Conservation (phyloP, 2,888 invertebrate genomes). For the Amitus sp. region DNA sequence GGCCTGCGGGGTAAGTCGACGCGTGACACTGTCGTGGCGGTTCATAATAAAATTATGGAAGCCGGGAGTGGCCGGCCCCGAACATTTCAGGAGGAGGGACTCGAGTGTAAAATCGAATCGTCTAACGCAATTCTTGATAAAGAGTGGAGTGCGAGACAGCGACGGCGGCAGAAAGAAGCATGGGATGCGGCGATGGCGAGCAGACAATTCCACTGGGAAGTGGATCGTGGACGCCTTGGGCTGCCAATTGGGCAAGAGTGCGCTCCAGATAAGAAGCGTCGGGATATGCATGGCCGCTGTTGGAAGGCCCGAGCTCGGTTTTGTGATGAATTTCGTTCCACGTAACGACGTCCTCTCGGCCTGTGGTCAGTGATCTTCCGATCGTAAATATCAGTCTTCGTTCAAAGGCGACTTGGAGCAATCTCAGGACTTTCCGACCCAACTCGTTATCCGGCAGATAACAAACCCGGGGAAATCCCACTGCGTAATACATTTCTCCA, state of each 20-base stretch:
- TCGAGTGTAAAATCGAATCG: too few relatives aligned
- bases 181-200: too few relatives aligned
- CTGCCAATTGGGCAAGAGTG: conserved; percentile 71
- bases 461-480: conserved; percentile 85
- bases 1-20: too few relatives aligned
- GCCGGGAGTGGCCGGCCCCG: too few relatives aligned
- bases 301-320: conserved; percentile 74
- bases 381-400: conserved; percentile 86
- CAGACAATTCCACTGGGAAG: too few relatives aligned
- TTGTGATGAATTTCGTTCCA: conserved; percentile 94
- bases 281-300: conserved; percentile 75
- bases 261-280: conserved; percentile 80
- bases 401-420: conserved; percentile 85
- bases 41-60: too few relatives aligned
- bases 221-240: conserved; percentile 69
- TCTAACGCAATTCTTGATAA: conserved; percentile 62
- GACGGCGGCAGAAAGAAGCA: too few relatives aligned
- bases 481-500: conserved; percentile 87
- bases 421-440: conserved; percentile 79
- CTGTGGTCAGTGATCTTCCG: conserved; percentile 88
- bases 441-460: conserved; percentile 86
- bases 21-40: too few relatives aligned
- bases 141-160: too few relatives aligned
- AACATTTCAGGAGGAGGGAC: too few relatives aligned
- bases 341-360: conserved; percentile 88